These are phyloP conservation scores for Rhadinocentrus ornatus DNA, from an alignment of 2,797 vertebrate genomes.

Conservation along the genomic window DNA sequence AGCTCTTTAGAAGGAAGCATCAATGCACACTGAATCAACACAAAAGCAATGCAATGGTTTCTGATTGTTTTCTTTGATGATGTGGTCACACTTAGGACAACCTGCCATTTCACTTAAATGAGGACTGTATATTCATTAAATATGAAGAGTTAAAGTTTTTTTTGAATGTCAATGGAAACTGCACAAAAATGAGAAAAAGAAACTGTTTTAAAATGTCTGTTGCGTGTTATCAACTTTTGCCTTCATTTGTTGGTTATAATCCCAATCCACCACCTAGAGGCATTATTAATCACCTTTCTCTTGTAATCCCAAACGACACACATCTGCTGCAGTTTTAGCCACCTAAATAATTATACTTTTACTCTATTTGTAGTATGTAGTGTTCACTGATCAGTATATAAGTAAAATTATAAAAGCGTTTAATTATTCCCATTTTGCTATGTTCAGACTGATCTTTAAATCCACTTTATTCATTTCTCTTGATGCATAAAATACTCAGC, in stretches of 20 bases:
- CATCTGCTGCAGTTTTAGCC: too few species aligned
- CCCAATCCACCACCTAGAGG: too few species aligned
- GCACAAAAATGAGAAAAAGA: background rate
- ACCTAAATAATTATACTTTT: too few species aligned
- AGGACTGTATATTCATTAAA: background rate
- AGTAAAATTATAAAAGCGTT: background rate
- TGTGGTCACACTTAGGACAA: conserved; percentile 3
- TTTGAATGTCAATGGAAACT: background rate
- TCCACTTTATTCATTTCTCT: background rate
- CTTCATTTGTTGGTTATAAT: too few species aligned
- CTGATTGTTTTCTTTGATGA: conserved; percentile 3
- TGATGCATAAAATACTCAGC: background rate
- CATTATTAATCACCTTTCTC: too few species aligned
- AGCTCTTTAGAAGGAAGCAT: conserved; percentile 15
- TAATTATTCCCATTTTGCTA: background rate
- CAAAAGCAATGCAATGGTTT: background rate
- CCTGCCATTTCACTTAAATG: background rate
- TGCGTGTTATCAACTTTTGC: too few species aligned
- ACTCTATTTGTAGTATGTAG: too few species aligned
- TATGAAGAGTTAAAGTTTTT: background rate
- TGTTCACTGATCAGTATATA: background rate
- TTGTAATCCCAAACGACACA: too few species aligned
- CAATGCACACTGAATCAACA: conserved; percentile 6
- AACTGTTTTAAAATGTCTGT: too few species aligned
- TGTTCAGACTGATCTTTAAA: background rate